A percentile compares a stretch with the other conserved stretches of the same genome.
Evolutionary conservation across 2,888 invertebrate species (phyloP).

Genomic region (Andrena chrysosceles): DNA sequence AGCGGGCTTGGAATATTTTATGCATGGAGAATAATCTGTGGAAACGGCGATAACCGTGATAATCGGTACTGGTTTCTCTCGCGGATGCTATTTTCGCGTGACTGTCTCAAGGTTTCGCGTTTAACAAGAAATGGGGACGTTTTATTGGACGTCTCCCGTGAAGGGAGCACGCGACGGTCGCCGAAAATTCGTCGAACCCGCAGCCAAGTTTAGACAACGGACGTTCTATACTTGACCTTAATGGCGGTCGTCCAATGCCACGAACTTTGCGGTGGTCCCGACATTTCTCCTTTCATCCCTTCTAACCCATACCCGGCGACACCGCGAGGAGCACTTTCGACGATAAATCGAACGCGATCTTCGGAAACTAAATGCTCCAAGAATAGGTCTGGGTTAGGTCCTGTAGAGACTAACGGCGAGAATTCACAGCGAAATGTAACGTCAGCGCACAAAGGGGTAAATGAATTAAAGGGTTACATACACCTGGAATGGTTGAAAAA

Average conservation of each 20-base stretch:
- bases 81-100: background rate
- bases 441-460: background rate
- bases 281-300: background rate
- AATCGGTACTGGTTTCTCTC: constrained; percentile 13
- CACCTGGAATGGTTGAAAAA: too few species aligned
- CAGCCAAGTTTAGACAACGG: constrained; percentile 60
- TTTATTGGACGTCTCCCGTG: background rate
- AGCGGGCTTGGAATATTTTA: constrained; percentile 9
- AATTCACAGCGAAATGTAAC: too few species aligned
- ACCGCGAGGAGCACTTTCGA: background rate
- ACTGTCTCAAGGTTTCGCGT: background rate
- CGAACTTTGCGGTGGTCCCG: constrained; percentile 62
- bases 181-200: constrained; percentile 37
- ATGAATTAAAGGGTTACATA: background rate
- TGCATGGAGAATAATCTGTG: background rate
- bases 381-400: background rate
- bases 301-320: constrained; percentile 3
- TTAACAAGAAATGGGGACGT: background rate
- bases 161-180: constrained; percentile 4
- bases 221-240: constrained; percentile 68
- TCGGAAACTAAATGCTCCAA: constrained; percentile 17
- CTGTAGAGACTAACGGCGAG: too few species aligned
- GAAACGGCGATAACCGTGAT: constrained; percentile 3
- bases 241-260: constrained; percentile 52
- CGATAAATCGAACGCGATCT: constrained; percentile 23